Evolutionary conservation across 2,888 invertebrate genomes (phyloP), one percentile per base, ranked within the genome.

Genomic region (Chymomyza caudatula): DNA sequence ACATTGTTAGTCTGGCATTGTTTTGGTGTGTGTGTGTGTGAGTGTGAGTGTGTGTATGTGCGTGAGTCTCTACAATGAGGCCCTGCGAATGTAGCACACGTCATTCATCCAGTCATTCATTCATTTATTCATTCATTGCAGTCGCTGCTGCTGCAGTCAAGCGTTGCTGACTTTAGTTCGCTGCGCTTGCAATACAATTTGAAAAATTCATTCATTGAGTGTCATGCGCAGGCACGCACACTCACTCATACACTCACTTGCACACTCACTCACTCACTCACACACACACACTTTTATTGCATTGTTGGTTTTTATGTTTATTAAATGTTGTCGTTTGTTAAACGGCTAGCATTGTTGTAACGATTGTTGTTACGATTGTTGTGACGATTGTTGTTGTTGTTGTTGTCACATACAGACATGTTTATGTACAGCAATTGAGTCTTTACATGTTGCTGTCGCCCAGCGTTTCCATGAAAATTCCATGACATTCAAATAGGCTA

Each of bases 401-500:
- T 60, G 37, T 52, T 37, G 25, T 49, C 49, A 53, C 42, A 37
- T 53, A 65, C 74, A 81, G 69, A 69, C 29, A 23, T 23, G 5
- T 23, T 5, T 23, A 23, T 23, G 23, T 25, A 37, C 29, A 37
- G 11, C 29, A 78, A 80, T 84, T 73, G 73, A 76, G 76, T 70
- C 79, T 74, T 74, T 59, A 78, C 77, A 80, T 77, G 67, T 74
- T 52, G 25, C 47, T 51, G 29, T 19, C 8, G 42, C 22, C 29
- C 23, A 15, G 1, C 19, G 47, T 20, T 23, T 8, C 17, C n/a
- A 63, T 42, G 29, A 55, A 76, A 76, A 42, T 47, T 78, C 78
- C 76, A 70, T 72, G 69, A 67, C 76, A 84, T 76, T 76, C 73
- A 84, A 84, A 79, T 84, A 69, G 71, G 72, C 77, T 63, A 68